Base-by-base conservation (phyloP, 2,797 vertebrate species). In the Sciurus vulgaris region DNA sequence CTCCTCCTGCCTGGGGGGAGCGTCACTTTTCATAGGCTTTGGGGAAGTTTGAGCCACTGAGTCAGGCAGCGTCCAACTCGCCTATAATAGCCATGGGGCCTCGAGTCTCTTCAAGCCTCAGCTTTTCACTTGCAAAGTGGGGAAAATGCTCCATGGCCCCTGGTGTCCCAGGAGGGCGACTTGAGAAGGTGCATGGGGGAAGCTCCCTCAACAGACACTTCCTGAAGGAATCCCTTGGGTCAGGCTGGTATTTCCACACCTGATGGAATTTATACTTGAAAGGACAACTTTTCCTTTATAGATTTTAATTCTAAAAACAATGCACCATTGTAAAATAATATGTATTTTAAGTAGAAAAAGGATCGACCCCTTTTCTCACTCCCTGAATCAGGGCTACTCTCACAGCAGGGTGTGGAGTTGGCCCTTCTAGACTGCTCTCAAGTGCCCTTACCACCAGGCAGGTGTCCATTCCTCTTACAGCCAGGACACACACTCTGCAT, bases 301-400 rank as follows among this genome's bases (percentile, higher is more conserved):
- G 41, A 35, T 92, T 56, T 93, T 61, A 73, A 59, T 69, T 82
- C 63, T 41, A 82, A 85, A 59, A 70, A 76, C 63, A 81, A 44
- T 47, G n/a, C 47, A 56, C 26, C 33, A 61, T 47, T 22, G 33
- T 35, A 81, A 84, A 82, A 77, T 13, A 33, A 63, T 41, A 72
- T 7, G 12, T 76, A 47, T 86, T 79, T 87, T 69, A 88, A 72
- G 54, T 24, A 84, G 12, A 41, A 33, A 33, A 93, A 51, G 81
- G 47, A 86, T 10, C 35, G 30, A 24, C 0, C 12, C n/a, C 22
- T 20, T 47, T 13, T 9, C 2, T 3, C 17, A 81, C 63, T 2
- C 33, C 10, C 8, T 18, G 49, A 54, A 4, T 44, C 20, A 28
- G 28, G 15, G 59, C 22, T 5, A 2, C 8, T 84, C 69, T n/a